Base-by-base conservation (phyloP, 1,140 invertebrate species). In the Reticulitermes speratus region DNA sequence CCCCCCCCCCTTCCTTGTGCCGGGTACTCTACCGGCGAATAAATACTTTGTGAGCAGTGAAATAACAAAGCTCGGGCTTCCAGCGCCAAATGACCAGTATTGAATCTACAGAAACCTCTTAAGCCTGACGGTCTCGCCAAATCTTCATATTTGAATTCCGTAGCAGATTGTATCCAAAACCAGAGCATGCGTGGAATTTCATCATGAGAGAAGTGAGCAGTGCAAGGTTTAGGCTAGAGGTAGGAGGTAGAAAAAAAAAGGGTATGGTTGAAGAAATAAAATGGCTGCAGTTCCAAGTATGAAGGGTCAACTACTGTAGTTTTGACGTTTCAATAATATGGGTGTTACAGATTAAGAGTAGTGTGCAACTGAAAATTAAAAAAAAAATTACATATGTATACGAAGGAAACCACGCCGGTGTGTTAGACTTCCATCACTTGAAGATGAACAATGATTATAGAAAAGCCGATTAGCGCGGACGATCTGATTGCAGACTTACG, bases 61-160 rank as follows among this genome's bases (percentile, higher is more conserved):
- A 65, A 65, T 23, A 65, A 65, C 25, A 65, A 65, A 65, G 16
- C 16, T 11, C n/a, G 5, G 25, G 65, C 14, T 75, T 75, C 7
- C 25, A 75, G 65, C 7, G 8, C 65, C n/a, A 30, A 75, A n/a
- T 75, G 65, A 75, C 65, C 65, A 75, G 7, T 7, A n/a, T 0
- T 25, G n/a, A 14, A 75, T 75, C 65, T 75, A 25, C 65, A 75
- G 7, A n/a, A 75, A 55, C 9, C 65, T 75, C 65, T 75, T 30
- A 30, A 9, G 65, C 25, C 25, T 16, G n/a, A 25, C 25, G 3
- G 65, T 30, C n/a, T 23, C 25, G 21, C 19, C 1, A 65, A 65
- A 23, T 65, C 59, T 65, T 75, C 65, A 75, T 75, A 75, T 75
- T 75, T 75, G 65, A n/a, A 75, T 75, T 75, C 65, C 65, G 65